Evolutionary conservation across 2,797 vertebrate species (phyloP), one percentile per base, ranked within the genome.

Genomic region (Discoglossus pictus): DNA sequence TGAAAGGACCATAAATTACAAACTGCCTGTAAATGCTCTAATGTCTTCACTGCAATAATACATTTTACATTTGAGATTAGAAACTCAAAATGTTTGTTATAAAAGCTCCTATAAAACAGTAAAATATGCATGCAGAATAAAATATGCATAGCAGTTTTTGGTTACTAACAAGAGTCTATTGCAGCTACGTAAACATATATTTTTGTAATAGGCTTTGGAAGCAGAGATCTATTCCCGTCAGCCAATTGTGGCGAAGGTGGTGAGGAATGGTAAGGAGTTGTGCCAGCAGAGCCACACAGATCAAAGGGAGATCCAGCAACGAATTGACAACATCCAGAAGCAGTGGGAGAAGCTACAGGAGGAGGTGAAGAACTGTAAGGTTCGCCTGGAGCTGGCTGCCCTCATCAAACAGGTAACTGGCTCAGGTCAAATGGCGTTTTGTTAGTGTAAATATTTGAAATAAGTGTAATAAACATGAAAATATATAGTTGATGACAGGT

Each of bases 391-490:
- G 65, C 88, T 91, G 2, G 91, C 92, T 1, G 75, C 73, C 13
- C 48, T 88, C 15, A 80, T 93, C 48, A 91, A 86, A 55, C 93
- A 97, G 90, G 95, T 94, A 53, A 61, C n/a, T n/a, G n/a, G n/a
- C n/a, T n/a, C n/a, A n/a, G n/a, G n/a, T n/a, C n/a, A 1, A 50
- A 25, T 47, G 43, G 8, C n/a, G 8, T 17, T 6, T 7, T 43
- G 42, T 44, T 8, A 4, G 42, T 53, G 9, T 53, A 4, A 17
- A 21, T 43, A 42, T 21, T 12, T 27, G 2, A n/a, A n/a, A n/a
- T n/a, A n/a, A n/a, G n/a, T n/a, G n/a, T n/a, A n/a, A n/a, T n/a
- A n/a, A n/a, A n/a, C n/a, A n/a, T n/a, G n/a, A n/a, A n/a, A n/a
- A n/a, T n/a, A n/a, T n/a, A n/a, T n/a, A n/a, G n/a, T n/a, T n/a